Evolutionary conservation across 1,140 invertebrate species (phyloP).

Genomic region (Vanessa atalanta): DNA sequence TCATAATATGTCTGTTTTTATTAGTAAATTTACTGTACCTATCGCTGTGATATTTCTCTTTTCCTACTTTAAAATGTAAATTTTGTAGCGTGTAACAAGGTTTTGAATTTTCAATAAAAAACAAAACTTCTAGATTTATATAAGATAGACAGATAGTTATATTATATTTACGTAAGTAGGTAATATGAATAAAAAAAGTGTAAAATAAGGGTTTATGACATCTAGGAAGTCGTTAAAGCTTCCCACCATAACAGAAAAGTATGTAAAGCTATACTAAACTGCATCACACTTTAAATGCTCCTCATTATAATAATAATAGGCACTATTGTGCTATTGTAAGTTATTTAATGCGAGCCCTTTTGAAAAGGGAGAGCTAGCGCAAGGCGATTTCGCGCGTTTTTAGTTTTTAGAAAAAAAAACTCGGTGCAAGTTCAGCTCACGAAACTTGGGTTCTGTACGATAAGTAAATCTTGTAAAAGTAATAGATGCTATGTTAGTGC

Average conservation of each 20-base stretch:
- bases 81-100: too few species aligned
- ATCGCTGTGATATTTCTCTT: too few species aligned
- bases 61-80: too few species aligned
- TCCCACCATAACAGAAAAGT: conserved; percentile 14
- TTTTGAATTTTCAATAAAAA: too few species aligned
- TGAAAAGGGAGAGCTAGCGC: background rate
- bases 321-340: conserved; percentile 27
- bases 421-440: background rate
- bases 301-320: conserved; percentile 33
- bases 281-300: conserved; percentile 27
- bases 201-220: background rate
- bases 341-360: conserved; percentile 21
- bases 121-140: too few species aligned
- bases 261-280: conserved; percentile 8
- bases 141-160: too few species aligned
- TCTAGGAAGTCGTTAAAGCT: conserved; percentile 24
- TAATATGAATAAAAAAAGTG: background rate
- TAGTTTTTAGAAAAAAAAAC: conserved; percentile 2
- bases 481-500: background rate
- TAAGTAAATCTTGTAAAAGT: background rate
- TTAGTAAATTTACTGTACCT: too few species aligned
- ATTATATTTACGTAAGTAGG: too few species aligned
- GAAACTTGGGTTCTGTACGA: background rate
- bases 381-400: conserved; percentile 5
- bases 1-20: too few species aligned